phyloP scores from a whole-genome alignment of 2,113 vertebrate genomes.

The Cynopterus brachyotis region DNA sequence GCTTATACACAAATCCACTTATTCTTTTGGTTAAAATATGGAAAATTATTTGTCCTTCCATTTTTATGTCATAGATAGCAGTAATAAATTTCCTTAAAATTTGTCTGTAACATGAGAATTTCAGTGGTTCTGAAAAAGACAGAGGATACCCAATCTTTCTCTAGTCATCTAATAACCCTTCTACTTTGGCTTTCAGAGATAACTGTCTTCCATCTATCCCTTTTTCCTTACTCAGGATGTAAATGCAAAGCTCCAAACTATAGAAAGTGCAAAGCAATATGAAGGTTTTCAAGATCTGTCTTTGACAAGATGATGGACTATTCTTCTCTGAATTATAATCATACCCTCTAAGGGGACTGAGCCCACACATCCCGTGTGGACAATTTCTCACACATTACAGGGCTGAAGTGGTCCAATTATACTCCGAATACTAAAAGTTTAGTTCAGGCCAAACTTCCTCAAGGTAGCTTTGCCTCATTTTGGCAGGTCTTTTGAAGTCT shows the following conservation, averaged over 20 bases:
- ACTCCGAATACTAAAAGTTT: background rate
- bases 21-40: background rate
- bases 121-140: background rate
- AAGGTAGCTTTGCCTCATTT: background rate
- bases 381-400: background rate
- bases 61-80: background rate
- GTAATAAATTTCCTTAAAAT: background rate
- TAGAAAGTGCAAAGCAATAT: background rate
- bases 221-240: background rate
- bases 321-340: background rate
- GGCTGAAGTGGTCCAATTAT: background rate
- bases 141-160: background rate
- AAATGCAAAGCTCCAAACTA: background rate
- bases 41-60: background rate
- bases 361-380: background rate
- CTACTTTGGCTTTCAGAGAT: background rate
- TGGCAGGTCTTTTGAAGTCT: slow-evolving; percentile 14
- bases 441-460: background rate
- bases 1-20: background rate
- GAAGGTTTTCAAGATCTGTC: background rate
- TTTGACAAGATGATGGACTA: background rate
- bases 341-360: background rate
- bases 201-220: background rate
- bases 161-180: background rate
- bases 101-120: background rate